A percentile compares a stretch with the other conserved stretches of the same genome.
Evolutionary conservation across 2,888 invertebrate genomes (phyloP).

Genomic region (Tetranychus piercei): DNA sequence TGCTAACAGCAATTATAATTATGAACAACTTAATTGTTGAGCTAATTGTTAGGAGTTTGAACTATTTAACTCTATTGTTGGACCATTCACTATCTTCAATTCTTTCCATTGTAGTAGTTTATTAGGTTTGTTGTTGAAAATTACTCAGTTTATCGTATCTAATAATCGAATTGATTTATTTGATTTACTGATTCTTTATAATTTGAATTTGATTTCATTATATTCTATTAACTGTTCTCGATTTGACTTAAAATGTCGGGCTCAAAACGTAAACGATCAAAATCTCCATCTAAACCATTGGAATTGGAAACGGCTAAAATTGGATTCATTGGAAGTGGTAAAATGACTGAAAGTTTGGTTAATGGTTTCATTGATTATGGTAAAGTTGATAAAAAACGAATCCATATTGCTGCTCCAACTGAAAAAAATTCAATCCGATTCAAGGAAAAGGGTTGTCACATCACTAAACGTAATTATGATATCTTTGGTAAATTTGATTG

Average conservation of each 20-base stretch:
- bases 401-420: constrained; percentile 22
- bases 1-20: no score
- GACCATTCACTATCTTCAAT: no score
- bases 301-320: constrained; percentile 19
- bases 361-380: constrained; percentile 20
- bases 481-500: constrained; percentile 22
- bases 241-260: background rate
- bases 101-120: no score
- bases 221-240: no score
- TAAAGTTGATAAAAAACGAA: constrained; percentile 16
- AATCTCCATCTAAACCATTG: background rate
- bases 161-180: no score
- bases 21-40: no score
- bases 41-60: no score
- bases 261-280: constrained; percentile 7
- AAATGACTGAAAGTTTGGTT: constrained; percentile 18
- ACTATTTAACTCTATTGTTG: no score
- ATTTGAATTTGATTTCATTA: no score
- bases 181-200: no score
- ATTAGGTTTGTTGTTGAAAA: no score
- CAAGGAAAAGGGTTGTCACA: constrained; percentile 17
- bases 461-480: constrained; percentile 22
- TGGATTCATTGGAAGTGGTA: constrained; percentile 22
- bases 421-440: constrained; percentile 19
- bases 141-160: no score